Base-by-base conservation (phyloP, 1,140 invertebrate species). In the Caenorhabditis remanei region DNA sequence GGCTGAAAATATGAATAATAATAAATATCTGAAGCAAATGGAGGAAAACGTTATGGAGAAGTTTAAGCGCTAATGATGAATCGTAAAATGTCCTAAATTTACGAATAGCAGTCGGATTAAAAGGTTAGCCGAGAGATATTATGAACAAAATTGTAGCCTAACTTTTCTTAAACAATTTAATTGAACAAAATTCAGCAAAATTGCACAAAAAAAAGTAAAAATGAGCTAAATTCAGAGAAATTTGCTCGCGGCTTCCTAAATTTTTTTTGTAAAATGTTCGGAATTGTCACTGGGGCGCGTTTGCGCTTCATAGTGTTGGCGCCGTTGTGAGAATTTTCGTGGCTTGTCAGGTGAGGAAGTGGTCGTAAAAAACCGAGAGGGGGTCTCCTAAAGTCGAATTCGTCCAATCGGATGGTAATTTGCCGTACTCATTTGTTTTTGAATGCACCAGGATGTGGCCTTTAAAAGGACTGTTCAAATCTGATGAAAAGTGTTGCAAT, bases 401-500 rank as follows among this genome's bases (percentile, higher is more conserved):
- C 56, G 14, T 58, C 19, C 11, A 58, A 58, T 21, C n/a, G 19
- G 16, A 19, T n/a, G n/a, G 56, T 58, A 58, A 58, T 58, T 58
- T n/a, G 56, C 16, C 56, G 56, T 58, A 58, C 56, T 58, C 56
- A 21, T 58, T 7, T n/a, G 9, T 53, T 13, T 53, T 53, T 53
- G 50, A 53, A 53, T 53, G 50, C 32, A 32, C 32, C 32, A 32
- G 32, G 32, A 32, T 53, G 9, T 53, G 50, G 0, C 1, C 9
- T 4, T 13, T 0, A 24, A 11, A 24, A 32, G 14, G 8, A 24
- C 4, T 32, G 9, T 40, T 32, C 14, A 8, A 46, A 71, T 71
- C 65, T 46, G 65, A 71, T 46, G 65, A n/a, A 71, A 71, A 43
- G 41, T 71, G 65, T 43, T 71, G 65, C 40, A 71, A 71, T 43